These are phyloP conservation scores for Megastigmus dorsalis DNA, from an alignment of 2,888 invertebrate genomes.

Conservation along the genomic window DNA sequence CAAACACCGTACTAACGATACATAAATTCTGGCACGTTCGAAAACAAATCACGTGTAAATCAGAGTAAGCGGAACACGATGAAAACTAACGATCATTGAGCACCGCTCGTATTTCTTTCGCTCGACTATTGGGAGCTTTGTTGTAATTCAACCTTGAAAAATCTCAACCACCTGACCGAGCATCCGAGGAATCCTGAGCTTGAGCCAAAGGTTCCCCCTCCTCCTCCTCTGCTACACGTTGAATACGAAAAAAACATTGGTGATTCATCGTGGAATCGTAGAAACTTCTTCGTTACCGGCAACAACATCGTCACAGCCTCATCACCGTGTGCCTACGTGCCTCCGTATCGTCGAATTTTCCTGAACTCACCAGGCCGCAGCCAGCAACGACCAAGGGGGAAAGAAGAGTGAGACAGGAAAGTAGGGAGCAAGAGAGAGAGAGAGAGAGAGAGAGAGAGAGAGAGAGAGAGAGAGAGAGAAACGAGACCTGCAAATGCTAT, in stretches of 20 bases:
- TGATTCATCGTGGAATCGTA: constrained; percentile 54
- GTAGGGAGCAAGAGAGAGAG: background rate
- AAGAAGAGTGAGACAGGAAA: no score
- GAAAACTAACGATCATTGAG: no score
- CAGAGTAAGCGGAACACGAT: background rate
- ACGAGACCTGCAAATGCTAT: constrained; percentile 61
- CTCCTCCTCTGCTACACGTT: no score
- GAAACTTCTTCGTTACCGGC: constrained; percentile 36
- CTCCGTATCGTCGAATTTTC: no score
- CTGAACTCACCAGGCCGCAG: no score
- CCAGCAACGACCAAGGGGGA: no score
- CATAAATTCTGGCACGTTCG: no score
- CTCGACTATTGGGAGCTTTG: no score
- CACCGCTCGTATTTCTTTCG: no score
- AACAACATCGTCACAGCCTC: constrained; percentile 23
- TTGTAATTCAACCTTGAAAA: constrained; percentile 51
- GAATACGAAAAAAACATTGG: constrained; percentile 52
- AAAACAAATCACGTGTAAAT: no score
- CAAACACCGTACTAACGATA: no score
- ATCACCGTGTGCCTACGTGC: no score
- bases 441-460: constrained; percentile 3
- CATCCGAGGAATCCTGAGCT: constrained; percentile 39
- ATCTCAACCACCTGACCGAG: constrained; percentile 52
- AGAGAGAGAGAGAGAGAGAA: background rate
- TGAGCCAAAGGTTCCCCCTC: constrained; percentile 48